Evolutionary conservation across 2,888 invertebrate genomes (phyloP).

Genomic region (Blastobasis adustella): DNA sequence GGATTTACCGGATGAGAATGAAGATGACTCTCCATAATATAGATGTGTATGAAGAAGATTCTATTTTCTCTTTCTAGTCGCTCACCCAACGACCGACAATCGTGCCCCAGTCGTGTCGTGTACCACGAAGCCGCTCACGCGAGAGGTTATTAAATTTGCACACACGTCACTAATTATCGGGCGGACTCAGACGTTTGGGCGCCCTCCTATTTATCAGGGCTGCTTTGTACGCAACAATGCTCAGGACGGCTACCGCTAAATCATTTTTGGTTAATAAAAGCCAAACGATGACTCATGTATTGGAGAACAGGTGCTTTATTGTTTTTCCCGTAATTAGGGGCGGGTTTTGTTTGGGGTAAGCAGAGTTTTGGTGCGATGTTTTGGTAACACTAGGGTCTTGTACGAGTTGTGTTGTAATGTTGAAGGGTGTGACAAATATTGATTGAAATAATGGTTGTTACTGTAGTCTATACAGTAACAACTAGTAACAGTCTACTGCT

Average conservation of each 20-base stretch:
- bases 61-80: no score
- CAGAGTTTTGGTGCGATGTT: no score
- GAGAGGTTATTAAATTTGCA: slow-evolving; percentile 66
- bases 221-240: slow-evolving; percentile 22
- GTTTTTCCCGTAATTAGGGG: slow-evolving; percentile 13
- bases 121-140: slow-evolving; percentile 34
- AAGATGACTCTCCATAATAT: no score
- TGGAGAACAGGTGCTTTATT: slow-evolving; percentile 10
- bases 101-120: slow-evolving; percentile 18
- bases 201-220: slow-evolving; percentile 45
- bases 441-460: no score
- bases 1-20: no score
- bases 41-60: no score
- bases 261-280: slow-evolving; percentile 24
- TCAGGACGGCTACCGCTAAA: slow-evolving; percentile 19
- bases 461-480: no score
- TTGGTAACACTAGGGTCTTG: no score
- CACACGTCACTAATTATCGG: slow-evolving; percentile 65
- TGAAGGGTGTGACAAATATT: no score
- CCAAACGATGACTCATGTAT: slow-evolving; percentile 17
- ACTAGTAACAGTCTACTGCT: no score
- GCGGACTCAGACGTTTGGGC: slow-evolving; percentile 31
- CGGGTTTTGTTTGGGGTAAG: no score
- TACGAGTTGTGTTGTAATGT: no score
- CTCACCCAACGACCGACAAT: background rate